Base-by-base conservation (phyloP, 2,888 invertebrate species). In the Syritta pipiens region DNA sequence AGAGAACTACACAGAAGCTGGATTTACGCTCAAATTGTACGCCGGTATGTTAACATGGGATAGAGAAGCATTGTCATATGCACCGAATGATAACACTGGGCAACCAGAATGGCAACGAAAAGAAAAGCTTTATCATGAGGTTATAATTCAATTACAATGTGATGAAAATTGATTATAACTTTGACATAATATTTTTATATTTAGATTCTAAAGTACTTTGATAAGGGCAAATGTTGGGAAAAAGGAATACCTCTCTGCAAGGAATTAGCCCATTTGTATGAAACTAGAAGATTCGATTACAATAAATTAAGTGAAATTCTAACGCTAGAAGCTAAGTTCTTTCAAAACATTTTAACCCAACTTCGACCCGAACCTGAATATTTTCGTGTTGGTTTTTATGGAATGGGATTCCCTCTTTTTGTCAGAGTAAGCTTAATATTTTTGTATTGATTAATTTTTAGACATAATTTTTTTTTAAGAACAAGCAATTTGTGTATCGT, bases 141-240 rank as follows among this genome's bases (percentile, higher is more conserved):
- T 87, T 71, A 4, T 42, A n/a, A n/a, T n/a, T n/a, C n/a, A n/a
- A n/a, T n/a, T n/a, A n/a, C n/a, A n/a, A n/a, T n/a, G n/a, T n/a
- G n/a, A n/a, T n/a, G n/a, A n/a, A n/a, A n/a, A n/a, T n/a, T n/a
- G n/a, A n/a, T n/a, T n/a, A n/a, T n/a, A n/a, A n/a, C n/a, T n/a
- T n/a, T n/a, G n/a, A n/a, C n/a, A n/a, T n/a, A n/a, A n/a, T 24
- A 17, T 20, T 20, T 42, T 62, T n/a, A 26, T 10, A 2, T 30
- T 81, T 81, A 95, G 90, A 97, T 97, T 42, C 92, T 98, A 59
- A 94, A 94, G 84, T 97, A 97, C 86, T 97, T 97, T 85, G 97
- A 98, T 86, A 94, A 95, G 82, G 98, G 98, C 83, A 97, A 97
- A 93, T 96, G 97, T 84, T 98, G 98, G 98, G 98, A 98, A 86